Evolutionary conservation across 2,797 vertebrate species (phyloP), one percentile per base, ranked within the genome.

Genomic region (Pangasius macronema): DNA sequence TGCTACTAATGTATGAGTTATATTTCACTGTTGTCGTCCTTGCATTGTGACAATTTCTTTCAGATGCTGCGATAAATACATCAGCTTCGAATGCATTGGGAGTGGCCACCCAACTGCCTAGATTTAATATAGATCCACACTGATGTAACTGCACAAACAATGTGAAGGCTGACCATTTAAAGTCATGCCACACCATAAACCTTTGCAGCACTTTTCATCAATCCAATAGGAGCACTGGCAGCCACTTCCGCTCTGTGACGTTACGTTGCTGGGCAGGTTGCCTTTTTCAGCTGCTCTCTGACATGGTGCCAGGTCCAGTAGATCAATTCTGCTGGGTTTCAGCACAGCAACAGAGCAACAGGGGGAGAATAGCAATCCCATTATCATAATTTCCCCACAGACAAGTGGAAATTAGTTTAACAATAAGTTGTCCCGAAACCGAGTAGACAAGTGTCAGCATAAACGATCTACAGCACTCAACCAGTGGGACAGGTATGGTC

Each of bases 401-500:
- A 67, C 88, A 65, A 27, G 59, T 70, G 76, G 42, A 86, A 84
- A 83, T 16, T 42, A 83, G 75, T 90, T 88, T 85, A 92, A 93
- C 89, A 89, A 89, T 57, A 84, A 90, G 79, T 42, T 89, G 73
- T 90, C 84, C 8, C 24, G 2, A 0, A 77, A 88, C 55, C 20
- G 39, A 0, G 75, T 63, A 86, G 82, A 89, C 70, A 33, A 91
- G 83, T 22, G 89, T 90, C 91, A 89, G 91, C 93, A 95, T 91
- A 53, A 80, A 72, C 8, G 27, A 70, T 89, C 92, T 92, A 92
- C 67, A 85, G 87, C 67, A 46, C 24, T 86, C 82, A 89, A 94
- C 93, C 92, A 90, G 93, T 83, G 67, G 14, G 86, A 94, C 94
- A 30, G 83, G 95, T 93, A 87, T 57, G 91, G 92, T 91, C 82